These are phyloP conservation scores for Cynaeus angustus DNA, from an alignment of 2,888 invertebrate species.

Conservation along the genomic window DNA sequence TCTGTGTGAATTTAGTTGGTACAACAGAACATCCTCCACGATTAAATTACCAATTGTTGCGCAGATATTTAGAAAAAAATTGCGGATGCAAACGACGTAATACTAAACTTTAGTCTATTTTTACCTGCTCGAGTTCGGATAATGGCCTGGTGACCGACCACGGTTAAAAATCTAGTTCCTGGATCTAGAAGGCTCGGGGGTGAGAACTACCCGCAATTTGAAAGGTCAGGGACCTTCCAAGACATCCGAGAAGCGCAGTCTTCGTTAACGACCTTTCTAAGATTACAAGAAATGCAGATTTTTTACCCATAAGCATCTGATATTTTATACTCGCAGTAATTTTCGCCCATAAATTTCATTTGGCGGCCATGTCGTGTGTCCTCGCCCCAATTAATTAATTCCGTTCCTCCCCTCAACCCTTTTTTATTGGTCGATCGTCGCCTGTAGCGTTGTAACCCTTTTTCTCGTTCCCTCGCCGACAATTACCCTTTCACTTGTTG, in stretches of 20 bases:
- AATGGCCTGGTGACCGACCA: conserved; percentile 25
- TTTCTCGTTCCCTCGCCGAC: conserved; percentile 17
- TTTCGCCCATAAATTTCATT: too few relatives aligned
- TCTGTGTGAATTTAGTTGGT: too few relatives aligned
- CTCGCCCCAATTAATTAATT: conserved; percentile 56
- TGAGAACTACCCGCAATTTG: conserved; percentile 30
- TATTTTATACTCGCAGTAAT: too few relatives aligned
- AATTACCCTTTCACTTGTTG: conserved; percentile 40
- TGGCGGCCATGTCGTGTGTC: neutral
- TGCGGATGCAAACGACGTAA: conserved; percentile 38
- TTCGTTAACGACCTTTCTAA: neutral
- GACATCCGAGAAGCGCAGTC: conserved; percentile 18
- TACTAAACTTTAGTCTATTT: conserved; percentile 27
- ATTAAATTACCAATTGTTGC: conserved; percentile 22
- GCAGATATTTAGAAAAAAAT: conserved; percentile 2
- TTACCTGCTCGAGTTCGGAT: conserved; percentile 29
- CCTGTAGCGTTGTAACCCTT: conserved; percentile 48
- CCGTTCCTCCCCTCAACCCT: conserved; percentile 61
- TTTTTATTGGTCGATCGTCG: conserved; percentile 56
- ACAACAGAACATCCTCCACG: neutral
- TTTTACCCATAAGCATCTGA: too few relatives aligned
- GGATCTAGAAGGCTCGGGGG: conserved; percentile 25
- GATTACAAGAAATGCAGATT: conserved; percentile 17
- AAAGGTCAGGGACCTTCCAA: conserved; percentile 34
- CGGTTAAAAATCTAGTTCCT: conserved; percentile 34